Percentiles rank a stretch among this genome's conserved stretches.
Conservation (phyloP, 2,888 invertebrate species). For the Dugesia japonica region DNA sequence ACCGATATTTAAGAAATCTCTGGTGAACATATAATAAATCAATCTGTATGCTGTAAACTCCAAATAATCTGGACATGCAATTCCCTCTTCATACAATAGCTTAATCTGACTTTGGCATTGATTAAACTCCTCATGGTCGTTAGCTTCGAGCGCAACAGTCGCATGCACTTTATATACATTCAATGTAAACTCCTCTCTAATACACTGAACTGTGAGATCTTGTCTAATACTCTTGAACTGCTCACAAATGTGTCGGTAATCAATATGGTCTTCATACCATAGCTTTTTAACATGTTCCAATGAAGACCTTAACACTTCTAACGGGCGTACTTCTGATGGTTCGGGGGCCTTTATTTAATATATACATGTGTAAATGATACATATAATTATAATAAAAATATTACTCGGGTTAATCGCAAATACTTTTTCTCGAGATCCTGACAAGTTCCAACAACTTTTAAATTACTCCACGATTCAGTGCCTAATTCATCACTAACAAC, state of each 20-base stretch:
- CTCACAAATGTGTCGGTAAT: conserved; percentile 91
- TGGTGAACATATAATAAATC: conserved; percentile 90
- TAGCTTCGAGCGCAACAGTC: conserved; percentile 83
- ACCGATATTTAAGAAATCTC: conserved; percentile 81
- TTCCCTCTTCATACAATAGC: conserved; percentile 60
- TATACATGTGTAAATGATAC: too few species aligned
- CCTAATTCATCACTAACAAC: background rate
- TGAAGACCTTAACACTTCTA: conserved; percentile 65
- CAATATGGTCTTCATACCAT: conserved; percentile 63
- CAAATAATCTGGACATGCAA: conserved; percentile 53
- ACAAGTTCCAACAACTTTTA: conserved; percentile 79
- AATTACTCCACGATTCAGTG: conserved; percentile 54
- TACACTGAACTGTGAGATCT: conserved; percentile 92
- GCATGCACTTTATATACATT: conserved; percentile 97
- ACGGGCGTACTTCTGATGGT: conserved; percentile 60
- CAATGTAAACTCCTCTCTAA: conserved; percentile 82
- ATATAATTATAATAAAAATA: background rate
- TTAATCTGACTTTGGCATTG: conserved; percentile 96
- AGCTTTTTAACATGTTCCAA: conserved; percentile 73
- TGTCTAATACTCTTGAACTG: conserved; percentile 94
- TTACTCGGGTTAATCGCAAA: conserved; percentile 53
- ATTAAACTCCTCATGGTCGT: conserved; percentile 96
- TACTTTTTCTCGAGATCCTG: conserved; percentile 85
- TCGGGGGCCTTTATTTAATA: conserved; percentile 70
- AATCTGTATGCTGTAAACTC: conserved; percentile 92